Evolutionary conservation across 2,888 invertebrate species (phyloP).

Genomic region (Perizoma affinitatum): DNA sequence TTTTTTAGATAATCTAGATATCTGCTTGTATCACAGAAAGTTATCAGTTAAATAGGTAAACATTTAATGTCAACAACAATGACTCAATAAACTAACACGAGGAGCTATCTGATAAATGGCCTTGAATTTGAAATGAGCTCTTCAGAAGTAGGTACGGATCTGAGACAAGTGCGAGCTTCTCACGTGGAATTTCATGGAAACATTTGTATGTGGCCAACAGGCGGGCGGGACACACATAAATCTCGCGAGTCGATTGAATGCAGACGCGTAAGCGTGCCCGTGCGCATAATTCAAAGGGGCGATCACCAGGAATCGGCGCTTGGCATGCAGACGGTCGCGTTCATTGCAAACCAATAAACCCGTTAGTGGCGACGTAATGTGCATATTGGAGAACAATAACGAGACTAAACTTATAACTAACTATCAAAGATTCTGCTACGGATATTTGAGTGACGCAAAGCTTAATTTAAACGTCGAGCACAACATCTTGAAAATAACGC

Average conservation of each 20-base stretch:
- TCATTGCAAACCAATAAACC: slow-evolving; percentile 78
- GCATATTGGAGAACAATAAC: slow-evolving; percentile 66
- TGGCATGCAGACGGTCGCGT: slow-evolving; percentile 78
- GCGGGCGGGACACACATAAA: slow-evolving; percentile 70
- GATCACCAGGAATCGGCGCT: slow-evolving; percentile 78
- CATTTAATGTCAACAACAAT: slow-evolving; percentile 2
- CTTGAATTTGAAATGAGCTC: slow-evolving; percentile 8
- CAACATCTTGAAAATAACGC: slow-evolving; percentile 1
- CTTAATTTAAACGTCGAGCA: not conserved
- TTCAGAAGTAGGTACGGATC: slow-evolving; percentile 16
- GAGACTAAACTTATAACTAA: slow-evolving; percentile 37
- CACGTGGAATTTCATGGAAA: slow-evolving; percentile 67
- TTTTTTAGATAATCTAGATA: too few species aligned
- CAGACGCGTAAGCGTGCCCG: slow-evolving; percentile 75
- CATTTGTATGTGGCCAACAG: slow-evolving; percentile 65
- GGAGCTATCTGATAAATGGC: not conserved
- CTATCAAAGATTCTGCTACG: slow-evolving; percentile 35
- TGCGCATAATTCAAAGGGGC: slow-evolving; percentile 81
- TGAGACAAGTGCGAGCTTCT: slow-evolving; percentile 45
- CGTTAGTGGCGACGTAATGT: slow-evolving; percentile 76
- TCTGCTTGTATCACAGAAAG: too few species aligned
- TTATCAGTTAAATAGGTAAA: too few species aligned
- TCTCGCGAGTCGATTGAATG: slow-evolving; percentile 72
- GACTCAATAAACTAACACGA: not conserved
- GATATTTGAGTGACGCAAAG: slow-evolving; percentile 17